phyloP scores from a whole-genome alignment of 2,888 invertebrate genomes.

The Oegoconia quadripuncta region DNA sequence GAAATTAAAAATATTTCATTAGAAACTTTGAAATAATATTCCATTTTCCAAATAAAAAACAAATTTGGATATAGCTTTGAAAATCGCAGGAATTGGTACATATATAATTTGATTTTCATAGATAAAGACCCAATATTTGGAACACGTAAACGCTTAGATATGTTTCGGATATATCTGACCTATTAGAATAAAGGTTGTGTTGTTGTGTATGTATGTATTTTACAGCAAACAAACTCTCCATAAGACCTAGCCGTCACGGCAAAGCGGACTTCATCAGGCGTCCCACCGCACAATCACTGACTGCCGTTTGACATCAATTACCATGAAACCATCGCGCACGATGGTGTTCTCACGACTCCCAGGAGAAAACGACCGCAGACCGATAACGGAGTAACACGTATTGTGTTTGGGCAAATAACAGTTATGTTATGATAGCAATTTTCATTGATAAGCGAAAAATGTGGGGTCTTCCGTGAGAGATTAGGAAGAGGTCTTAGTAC shows the following conservation, averaged over 20 bases:
- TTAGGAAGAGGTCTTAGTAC: neutral
- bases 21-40: no score
- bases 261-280: conserved; percentile 8
- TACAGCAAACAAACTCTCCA: no score
- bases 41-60: no score
- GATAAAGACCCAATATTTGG: no score
- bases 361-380: conserved; percentile 27
- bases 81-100: no score
- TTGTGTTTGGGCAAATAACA: conserved; percentile 1
- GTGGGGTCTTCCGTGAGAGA: neutral
- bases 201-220: no score
- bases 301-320: conserved; percentile 57
- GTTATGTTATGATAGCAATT: neutral
- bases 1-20: no score
- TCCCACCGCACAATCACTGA: conserved; percentile 42
- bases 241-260: neutral
- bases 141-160: no score
- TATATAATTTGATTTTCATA: no score
- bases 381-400: conserved; percentile 5
- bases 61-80: no score
- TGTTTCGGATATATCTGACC: no score
- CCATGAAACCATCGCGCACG: conserved; percentile 47
- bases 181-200: no score
- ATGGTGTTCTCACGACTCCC: conserved; percentile 56
- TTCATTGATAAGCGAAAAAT: neutral